A percentile compares a stretch with the other conserved stretches of the same genome.
These are phyloP conservation scores for Pelodytes ibericus DNA, from an alignment of 2,797 vertebrate genomes.

Conservation along the genomic window DNA sequence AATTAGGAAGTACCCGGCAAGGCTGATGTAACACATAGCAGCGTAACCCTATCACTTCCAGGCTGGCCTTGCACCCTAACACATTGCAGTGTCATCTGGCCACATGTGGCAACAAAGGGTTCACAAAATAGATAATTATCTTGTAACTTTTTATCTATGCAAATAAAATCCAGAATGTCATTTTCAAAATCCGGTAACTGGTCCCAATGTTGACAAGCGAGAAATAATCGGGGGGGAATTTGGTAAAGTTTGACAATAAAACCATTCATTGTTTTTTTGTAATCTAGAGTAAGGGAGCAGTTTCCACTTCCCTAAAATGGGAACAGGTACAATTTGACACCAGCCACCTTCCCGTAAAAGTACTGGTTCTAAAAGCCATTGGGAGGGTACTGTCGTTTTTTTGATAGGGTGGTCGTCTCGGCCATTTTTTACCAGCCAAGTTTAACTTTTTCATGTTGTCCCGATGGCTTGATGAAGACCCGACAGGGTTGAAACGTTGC, in stretches of 20 bases:
- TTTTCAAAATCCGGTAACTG: conserved; percentile 1
- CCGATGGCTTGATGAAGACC: too few species aligned
- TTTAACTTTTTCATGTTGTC: too few species aligned
- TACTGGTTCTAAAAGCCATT: too few species aligned
- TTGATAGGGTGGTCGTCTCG: too few species aligned
- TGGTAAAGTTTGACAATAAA: background rate
- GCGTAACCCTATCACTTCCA: conserved; percentile 17
- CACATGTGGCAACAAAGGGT: too few species aligned
- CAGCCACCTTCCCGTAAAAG: too few species aligned
- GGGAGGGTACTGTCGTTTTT: too few species aligned
- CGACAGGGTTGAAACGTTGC: too few species aligned
- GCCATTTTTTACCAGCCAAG: too few species aligned
- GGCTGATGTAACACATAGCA: background rate
- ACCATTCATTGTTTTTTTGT: conserved; percentile 24
- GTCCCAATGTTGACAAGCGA: background rate
- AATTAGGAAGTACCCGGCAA: conserved; percentile 37
- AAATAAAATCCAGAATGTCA: conserved; percentile 22
- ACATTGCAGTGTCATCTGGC: too few species aligned
- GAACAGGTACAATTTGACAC: too few species aligned
- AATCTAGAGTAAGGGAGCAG: background rate
- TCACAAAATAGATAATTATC: too few species aligned
- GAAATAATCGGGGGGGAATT: conserved; percentile 36
- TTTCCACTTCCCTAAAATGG: conserved; percentile 15
- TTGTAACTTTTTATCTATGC: conserved; percentile 9
- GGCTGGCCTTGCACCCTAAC: background rate